These are phyloP conservation scores for Paramacrobiotus metropolitanus DNA, from an alignment of 1,140 invertebrate species.

Conservation along the genomic window DNA sequence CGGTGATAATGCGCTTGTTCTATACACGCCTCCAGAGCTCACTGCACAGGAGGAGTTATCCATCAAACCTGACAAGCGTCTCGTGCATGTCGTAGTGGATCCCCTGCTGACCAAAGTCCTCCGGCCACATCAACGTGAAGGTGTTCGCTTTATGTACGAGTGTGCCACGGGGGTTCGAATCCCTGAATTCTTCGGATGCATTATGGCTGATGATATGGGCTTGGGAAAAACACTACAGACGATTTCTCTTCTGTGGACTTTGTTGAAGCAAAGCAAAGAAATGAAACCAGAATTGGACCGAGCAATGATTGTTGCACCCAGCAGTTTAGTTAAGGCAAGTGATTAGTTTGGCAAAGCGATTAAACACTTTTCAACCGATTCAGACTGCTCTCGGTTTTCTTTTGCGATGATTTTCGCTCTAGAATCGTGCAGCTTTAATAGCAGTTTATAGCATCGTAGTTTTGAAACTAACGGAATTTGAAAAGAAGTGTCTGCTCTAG, in stretches of 20 bases:
- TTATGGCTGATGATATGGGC: slow-evolving; percentile 98
- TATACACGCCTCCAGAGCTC: slow-evolving; percentile 58
- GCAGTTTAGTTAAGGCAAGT: slow-evolving; percentile 65
- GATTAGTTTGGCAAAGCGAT: slow-evolving; percentile 2
- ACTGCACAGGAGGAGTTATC: slow-evolving; percentile 44
- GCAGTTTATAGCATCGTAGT: too few relatives aligned
- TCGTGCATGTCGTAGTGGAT: slow-evolving; percentile 82
- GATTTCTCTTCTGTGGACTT: slow-evolving; percentile 84
- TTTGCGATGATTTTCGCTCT: too few relatives aligned
- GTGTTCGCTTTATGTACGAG: slow-evolving; percentile 99
- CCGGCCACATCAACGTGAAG: slow-evolving; percentile 92
- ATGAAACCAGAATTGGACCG: slow-evolving; percentile 33
- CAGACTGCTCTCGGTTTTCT: slow-evolving; percentile 11
- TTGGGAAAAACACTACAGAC: slow-evolving; percentile 92
- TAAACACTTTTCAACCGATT: too few relatives aligned
- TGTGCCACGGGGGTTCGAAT: slow-evolving; percentile 84
- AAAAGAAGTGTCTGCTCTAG: too few relatives aligned
- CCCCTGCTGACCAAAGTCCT: slow-evolving; percentile 66
- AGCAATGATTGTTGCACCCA: slow-evolving; percentile 81
- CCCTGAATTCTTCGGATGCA: slow-evolving; percentile 66
- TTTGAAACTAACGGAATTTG: too few relatives aligned
- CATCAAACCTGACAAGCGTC: slow-evolving; percentile 26
- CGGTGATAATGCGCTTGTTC: slow-evolving; percentile 70
- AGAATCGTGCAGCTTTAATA: too few relatives aligned
- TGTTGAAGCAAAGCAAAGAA: slow-evolving; percentile 52